Evolutionary conservation across 92 coral and sea anemone genomes (phyloP), one percentile per base, ranked within the genome.

Genomic region (Porites cylindrica): DNA sequence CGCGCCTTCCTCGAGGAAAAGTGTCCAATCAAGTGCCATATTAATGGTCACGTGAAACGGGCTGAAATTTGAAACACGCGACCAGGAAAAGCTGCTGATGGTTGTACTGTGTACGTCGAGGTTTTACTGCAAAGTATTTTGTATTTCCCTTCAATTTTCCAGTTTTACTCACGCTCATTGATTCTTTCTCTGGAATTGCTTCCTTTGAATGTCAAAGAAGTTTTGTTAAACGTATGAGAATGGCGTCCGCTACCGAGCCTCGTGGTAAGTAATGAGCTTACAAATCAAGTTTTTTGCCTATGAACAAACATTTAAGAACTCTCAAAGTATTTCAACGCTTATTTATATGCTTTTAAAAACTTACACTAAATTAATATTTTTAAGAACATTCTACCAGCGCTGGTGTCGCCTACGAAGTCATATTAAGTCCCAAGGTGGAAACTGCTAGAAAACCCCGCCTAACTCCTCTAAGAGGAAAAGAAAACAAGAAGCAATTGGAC

Each of bases 401-500:
- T 32, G 56, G 72, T 51, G 91, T 95, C 59, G 94, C 99, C 16
- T 97, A 86, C 76, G 95, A 90, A 78, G 93, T 97, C 63, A 73
- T 97, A 52, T 76, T 97, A 12, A 97, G 89, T 76, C 94, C 95
- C 72, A 94, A 84, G 38, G 88, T 88, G 23, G 94, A 91, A 82
- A 94, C 94, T 77, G 98, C 95, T 13, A 95, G 91, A 64, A 87
- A 89, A 79, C 99, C 99, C 10, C 88, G 88, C 26, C 88, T 93
- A 76, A 95, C 99, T 24, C 99, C 99, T 8, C 85, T 68, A 60
- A 92, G 81, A 62, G 93, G 87, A 74, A 93, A 95, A 72, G 95
- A 95, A 91, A 93, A 91, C 80, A 91, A 88, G 67, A 94, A 97
- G 53, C 75, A 78, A 19, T 81, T 93, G 26, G 89, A 86, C 13